phyloP scores from a whole-genome alignment of 2,888 invertebrate genomes.

The Parapristionchus giblindavisi region DNA sequence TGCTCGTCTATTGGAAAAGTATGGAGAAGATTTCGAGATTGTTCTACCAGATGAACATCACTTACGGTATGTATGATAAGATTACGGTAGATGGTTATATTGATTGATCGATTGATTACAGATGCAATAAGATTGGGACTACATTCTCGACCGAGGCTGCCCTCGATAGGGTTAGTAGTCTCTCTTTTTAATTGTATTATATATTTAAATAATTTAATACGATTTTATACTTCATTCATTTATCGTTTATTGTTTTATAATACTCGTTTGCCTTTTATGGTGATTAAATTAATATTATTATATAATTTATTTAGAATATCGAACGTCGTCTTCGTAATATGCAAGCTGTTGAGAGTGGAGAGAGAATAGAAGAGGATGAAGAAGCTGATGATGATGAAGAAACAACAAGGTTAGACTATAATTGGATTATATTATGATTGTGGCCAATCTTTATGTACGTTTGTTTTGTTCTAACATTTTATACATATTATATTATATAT shows the following conservation, averaged over 20 bases:
- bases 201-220: neutral
- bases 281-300: neutral
- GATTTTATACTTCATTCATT: neutral
- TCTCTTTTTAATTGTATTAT: neutral
- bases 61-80: slow-evolving; percentile 31
- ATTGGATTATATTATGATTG: too few species aligned
- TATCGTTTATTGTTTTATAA: too few species aligned
- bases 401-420: too few species aligned
- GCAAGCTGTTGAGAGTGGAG: slow-evolving; percentile 31
- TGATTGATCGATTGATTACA: neutral
- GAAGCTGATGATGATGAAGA: slow-evolving; percentile 39
- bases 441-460: too few species aligned
- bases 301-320: slow-evolving; percentile 38
- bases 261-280: too few species aligned
- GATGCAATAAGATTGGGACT: slow-evolving; percentile 53
- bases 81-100: neutral
- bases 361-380: slow-evolving; percentile 44
- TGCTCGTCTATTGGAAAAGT: slow-evolving; percentile 64
- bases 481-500: too few species aligned
- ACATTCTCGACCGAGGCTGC: slow-evolving; percentile 55
- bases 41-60: slow-evolving; percentile 66
- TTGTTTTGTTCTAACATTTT: too few species aligned
- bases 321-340: slow-evolving; percentile 38
- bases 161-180: slow-evolving; percentile 55
- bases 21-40: slow-evolving; percentile 62